Conservation (phyloP, 2,113 vertebrate genomes). For the Ameiurus melas region DNA sequence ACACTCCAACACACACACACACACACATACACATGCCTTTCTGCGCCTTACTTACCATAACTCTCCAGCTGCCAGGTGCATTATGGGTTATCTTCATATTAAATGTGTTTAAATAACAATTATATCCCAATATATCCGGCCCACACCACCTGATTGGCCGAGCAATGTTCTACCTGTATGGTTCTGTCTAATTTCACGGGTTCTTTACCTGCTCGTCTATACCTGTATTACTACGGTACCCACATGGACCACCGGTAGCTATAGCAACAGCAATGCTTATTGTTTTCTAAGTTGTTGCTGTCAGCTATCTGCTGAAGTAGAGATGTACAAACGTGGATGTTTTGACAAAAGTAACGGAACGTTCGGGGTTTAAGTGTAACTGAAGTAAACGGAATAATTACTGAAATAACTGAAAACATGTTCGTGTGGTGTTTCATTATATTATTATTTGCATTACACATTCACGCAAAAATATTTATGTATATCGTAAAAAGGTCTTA, state of each 20-base stretch:
- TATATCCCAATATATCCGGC: neutral
- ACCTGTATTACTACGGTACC: neutral
- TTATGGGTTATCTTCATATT: constrained; percentile 5
- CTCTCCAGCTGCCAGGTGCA: neutral
- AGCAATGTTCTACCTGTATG: neutral
- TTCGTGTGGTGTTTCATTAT: neutral
- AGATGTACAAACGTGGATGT: neutral
- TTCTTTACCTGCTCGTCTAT: neutral
- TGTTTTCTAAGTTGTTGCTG: neutral
- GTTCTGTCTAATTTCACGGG: neutral
- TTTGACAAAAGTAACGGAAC: neutral
- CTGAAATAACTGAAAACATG: neutral
- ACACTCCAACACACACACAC: neutral
- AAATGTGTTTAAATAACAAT: neutral
- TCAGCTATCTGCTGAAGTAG: neutral
- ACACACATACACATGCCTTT: neutral
- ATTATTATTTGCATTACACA: neutral
- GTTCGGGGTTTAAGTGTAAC: neutral
- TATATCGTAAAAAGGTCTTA: neutral
- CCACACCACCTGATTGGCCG: neutral
- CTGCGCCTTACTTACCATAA: constrained; percentile 2
- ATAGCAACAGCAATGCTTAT: neutral
- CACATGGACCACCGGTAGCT: neutral
- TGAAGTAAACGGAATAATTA: no score
- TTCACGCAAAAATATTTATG: neutral